Evolutionary conservation across 2,113 vertebrate species (phyloP).

Genomic region (Chiloscyllium plagiosum): DNA sequence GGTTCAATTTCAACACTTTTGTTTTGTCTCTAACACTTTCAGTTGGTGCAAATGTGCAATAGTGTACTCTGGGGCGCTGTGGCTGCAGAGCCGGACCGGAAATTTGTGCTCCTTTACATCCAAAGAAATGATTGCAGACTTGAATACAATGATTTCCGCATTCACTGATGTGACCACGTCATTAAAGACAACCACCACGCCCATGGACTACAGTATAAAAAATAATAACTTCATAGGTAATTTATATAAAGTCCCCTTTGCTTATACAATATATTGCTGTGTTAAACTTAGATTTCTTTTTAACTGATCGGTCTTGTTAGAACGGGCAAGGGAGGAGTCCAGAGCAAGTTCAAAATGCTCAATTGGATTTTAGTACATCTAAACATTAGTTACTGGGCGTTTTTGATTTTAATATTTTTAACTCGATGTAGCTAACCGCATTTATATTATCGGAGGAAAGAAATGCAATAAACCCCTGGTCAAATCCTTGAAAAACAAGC

Average conservation of each 20-base stretch:
- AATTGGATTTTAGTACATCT: conserved; percentile 13
- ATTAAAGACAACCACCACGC: background rate
- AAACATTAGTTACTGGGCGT: background rate
- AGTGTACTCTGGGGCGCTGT: background rate
- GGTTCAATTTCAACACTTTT: background rate
- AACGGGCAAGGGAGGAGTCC: background rate
- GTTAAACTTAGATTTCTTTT: conserved; percentile 24
- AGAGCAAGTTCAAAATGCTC: conserved; percentile 26
- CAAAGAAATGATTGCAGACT: background rate
- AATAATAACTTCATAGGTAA: background rate
- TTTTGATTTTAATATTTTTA: conserved; percentile 17
- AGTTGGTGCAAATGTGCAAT: conserved; percentile 31
- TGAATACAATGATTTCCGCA: background rate
- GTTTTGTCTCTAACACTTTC: background rate
- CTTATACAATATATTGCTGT: conserved; percentile 15
- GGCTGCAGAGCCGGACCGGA: background rate
- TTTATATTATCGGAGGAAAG: conserved; percentile 16
- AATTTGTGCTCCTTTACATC: background rate
- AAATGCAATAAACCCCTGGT: conserved; percentile 23
- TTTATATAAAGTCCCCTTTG: background rate
- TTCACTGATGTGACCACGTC: background rate
- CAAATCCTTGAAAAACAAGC: background rate
- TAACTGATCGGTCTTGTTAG: background rate
- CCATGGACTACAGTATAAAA: background rate
- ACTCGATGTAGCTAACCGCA: background rate